phyloP scores from a whole-genome alignment of 2,888 invertebrate species.

The Harpalus rubripes region DNA sequence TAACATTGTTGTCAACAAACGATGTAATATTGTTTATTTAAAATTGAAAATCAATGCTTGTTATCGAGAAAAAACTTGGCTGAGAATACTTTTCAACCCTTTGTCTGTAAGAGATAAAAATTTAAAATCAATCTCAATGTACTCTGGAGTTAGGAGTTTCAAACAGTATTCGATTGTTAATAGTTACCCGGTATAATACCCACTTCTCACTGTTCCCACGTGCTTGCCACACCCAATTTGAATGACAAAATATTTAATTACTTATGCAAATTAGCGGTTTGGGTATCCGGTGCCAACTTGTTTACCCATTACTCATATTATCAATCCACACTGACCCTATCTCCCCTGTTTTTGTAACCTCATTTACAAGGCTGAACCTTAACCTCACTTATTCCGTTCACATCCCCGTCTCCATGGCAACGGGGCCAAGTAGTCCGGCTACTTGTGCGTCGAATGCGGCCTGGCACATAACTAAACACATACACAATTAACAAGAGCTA shows the following conservation, averaged over 20 bases:
- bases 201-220: no score
- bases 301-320: slow-evolving; percentile 36
- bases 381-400: slow-evolving; percentile 35
- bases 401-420: slow-evolving; percentile 32
- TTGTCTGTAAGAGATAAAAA: no score
- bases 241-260: neutral
- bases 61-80: no score
- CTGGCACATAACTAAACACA: slow-evolving; percentile 66
- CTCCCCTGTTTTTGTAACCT: slow-evolving; percentile 21
- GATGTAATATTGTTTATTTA: no score
- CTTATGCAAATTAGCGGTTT: neutral
- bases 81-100: no score
- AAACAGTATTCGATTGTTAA: no score
- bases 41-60: no score
- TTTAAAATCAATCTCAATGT: no score
- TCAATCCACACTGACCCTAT: slow-evolving; percentile 24
- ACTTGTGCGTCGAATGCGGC: neutral
- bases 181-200: no score
- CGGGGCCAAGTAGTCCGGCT: slow-evolving; percentile 28
- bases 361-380: slow-evolving; percentile 31
- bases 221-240: neutral
- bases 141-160: no score
- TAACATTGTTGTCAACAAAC: no score
- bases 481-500: slow-evolving; percentile 72
- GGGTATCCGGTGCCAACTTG: slow-evolving; percentile 5